Evolutionary conservation across 2,113 vertebrate species (phyloP).

Genomic region (Pyrgilauda ruficollis): DNA sequence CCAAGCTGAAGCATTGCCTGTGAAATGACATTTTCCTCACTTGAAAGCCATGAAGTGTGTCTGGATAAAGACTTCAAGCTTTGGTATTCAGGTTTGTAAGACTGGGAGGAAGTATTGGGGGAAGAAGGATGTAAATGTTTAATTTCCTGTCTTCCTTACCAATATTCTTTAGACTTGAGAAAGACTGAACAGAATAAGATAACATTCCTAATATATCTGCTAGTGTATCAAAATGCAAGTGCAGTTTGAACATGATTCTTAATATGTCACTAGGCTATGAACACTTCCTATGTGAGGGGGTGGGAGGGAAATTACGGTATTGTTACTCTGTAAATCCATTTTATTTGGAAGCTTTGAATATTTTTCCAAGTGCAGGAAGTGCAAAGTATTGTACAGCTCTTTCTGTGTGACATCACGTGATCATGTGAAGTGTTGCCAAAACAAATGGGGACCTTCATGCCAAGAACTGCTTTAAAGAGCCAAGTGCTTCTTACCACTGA

Average conservation of each 20-base stretch:
- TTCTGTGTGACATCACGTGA: neutral
- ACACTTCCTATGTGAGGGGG: neutral
- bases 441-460: neutral
- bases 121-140: constrained; percentile 11
- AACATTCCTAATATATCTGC: neutral
- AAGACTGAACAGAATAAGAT: neutral
- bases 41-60: neutral
- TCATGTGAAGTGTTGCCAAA: neutral
- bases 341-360: neutral
- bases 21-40: neutral
- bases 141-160: neutral
- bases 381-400: neutral
- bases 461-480: neutral
- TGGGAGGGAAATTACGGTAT: fast-evolving
- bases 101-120: neutral
- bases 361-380: neutral
- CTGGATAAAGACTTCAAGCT: neutral
- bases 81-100: neutral
- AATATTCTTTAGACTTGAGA: neutral
- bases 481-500: neutral
- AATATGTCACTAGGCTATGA: neutral
- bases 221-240: neutral
- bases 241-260: neutral
- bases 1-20: neutral
- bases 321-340: neutral